Base-by-base conservation (phyloP, 2,113 vertebrate species). In the Rallus limicola region DNA sequence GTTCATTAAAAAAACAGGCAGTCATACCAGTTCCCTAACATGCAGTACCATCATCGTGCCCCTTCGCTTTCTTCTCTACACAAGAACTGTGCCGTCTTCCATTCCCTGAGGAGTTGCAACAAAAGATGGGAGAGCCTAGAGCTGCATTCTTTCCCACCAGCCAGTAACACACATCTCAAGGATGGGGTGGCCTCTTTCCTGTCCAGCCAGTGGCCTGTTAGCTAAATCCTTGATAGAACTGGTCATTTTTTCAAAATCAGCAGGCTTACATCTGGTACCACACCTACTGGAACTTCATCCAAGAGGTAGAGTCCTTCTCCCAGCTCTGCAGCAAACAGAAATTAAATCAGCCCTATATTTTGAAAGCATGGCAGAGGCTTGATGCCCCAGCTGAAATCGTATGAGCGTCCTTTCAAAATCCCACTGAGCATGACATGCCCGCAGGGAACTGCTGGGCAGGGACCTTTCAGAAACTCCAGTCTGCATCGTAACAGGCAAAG, bases 381-480 rank as follows among this genome's bases (percentile, higher is more conserved):
- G 31, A 1, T 25, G 10, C 17, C 17, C 29, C 8, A 0, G 15
- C 55, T 11, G 6, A 29, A 19, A 40, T 4, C 10, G 34, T 0
- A 9, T 9, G 52, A 85, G 21, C 42, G 40, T 52, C 29, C 50
- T 76, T 55, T 52, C 34, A 2, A 25, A n/a, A 29, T 15, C 33
- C 9, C 13, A 4, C 0, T 0, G 25, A 48, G n/a, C 15, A 0
- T 1, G 4, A 33, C 28, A 28, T 68, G 28, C 50, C 1, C 1
- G 14, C 40, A 48, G 56, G 38, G 50, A 90, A 25, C 78, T 29
- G 58, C 67, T 84, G 59, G 48, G 53, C 23, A 44, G 59, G 10
- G 21, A 71, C 19, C 23, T n/a, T 33, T 52, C 34, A 62, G 52
- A 55, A 82, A 71, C 50, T 76, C 52, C 56, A 78, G 17, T 55